Percentiles rank a stretch among this genome's conserved stretches.
These are phyloP conservation scores for Parotocinclus haroldoi DNA, from an alignment of 2,797 vertebrate species.

Conservation along the genomic window DNA sequence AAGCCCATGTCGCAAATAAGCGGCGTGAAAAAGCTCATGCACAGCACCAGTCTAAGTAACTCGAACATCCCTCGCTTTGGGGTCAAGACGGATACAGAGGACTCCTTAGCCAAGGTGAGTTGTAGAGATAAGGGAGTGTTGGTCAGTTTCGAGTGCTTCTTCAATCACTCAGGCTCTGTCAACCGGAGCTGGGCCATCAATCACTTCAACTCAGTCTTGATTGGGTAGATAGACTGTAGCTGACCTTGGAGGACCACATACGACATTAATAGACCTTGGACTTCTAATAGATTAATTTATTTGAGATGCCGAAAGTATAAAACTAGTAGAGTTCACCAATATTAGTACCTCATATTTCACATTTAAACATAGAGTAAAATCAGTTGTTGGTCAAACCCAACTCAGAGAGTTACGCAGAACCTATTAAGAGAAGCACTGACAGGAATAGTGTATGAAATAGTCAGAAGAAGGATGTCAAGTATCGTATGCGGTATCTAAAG, in stretches of 20 bases:
- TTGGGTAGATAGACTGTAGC: slow-evolving; percentile 1
- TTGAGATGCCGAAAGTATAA: too few relatives aligned
- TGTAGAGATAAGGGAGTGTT: neutral
- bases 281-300: too few relatives aligned
- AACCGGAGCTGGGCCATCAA: neutral
- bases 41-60: slow-evolving; percentile 59
- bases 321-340: too few relatives aligned
- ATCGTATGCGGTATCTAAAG: too few relatives aligned
- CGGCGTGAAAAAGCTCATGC: slow-evolving; percentile 63
- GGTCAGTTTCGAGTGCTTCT: slow-evolving; percentile 2
- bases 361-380: too few relatives aligned
- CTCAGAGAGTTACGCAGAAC: too few relatives aligned
- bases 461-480: too few relatives aligned
- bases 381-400: too few relatives aligned
- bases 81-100: slow-evolving; percentile 54
- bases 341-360: too few relatives aligned
- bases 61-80: slow-evolving; percentile 73
- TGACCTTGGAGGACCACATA: neutral
- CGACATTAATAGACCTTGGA: too few relatives aligned
- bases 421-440: too few relatives aligned
- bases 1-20: slow-evolving; percentile 74
- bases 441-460: too few relatives aligned
- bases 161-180: slow-evolving; percentile 1
- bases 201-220: slow-evolving; percentile 7
- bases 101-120: slow-evolving; percentile 51